A percentile compares a stretch with the other conserved stretches of the same genome.
phyloP scores from a whole-genome alignment of 2,888 invertebrate species.

The Lepas anatifera region DNA sequence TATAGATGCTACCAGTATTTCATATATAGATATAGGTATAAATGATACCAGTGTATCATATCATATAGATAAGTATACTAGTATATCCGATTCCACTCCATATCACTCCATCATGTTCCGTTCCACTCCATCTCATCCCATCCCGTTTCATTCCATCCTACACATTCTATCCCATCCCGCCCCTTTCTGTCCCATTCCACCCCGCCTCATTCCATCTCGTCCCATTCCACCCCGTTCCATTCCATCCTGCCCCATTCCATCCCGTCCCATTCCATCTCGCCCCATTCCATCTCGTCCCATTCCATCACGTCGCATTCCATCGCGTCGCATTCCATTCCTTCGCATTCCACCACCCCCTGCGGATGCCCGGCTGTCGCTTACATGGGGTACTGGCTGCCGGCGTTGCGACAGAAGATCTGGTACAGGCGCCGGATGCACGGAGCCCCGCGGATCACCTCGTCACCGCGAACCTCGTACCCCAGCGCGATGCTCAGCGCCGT shows the following conservation, averaged over 20 bases:
- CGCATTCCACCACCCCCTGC: constrained; percentile 17
- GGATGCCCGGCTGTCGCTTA: constrained; percentile 45
- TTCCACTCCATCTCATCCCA: background rate
- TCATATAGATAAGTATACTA: too few species aligned
- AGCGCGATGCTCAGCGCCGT: constrained; percentile 25
- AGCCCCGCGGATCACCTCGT: constrained; percentile 54
- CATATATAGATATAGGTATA: too few species aligned
- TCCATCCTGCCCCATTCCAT: too few species aligned
- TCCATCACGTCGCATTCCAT: background rate
- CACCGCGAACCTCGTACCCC: constrained; percentile 21
- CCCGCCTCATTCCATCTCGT: too few species aligned
- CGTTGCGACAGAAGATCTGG: constrained; percentile 82
- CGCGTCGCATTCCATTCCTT: constrained; percentile 10
- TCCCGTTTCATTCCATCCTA: background rate
- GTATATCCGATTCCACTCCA: too few species aligned
- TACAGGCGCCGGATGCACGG: constrained; percentile 81
- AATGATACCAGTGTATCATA: too few species aligned
- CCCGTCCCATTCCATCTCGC: too few species aligned
- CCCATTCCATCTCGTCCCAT: too few species aligned
- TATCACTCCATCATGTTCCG: too few species aligned
- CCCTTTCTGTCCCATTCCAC: too few species aligned
- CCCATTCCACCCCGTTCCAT: too few species aligned
- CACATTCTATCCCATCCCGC: background rate
- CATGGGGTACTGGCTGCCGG: constrained; percentile 83
- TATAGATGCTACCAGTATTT: too few species aligned